Evolutionary conservation across 35 echinoderm and acorn worm species (phyloP).

Genomic region (Ophioderma brevispina): DNA sequence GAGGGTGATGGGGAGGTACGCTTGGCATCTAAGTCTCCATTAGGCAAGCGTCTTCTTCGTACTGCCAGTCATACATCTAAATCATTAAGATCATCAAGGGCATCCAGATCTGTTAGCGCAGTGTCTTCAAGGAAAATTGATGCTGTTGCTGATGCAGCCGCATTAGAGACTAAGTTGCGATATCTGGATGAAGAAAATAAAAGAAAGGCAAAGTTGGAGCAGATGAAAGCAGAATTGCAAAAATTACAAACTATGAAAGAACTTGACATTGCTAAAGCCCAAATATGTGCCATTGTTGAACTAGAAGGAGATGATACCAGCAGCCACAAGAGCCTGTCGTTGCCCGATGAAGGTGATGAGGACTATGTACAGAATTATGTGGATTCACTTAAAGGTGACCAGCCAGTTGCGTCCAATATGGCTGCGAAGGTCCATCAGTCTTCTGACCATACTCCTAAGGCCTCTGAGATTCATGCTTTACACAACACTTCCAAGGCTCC

Average conservation of each 20-base stretch:
- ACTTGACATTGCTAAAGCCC: slow-evolving; percentile 19
- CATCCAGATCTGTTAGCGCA: background rate
- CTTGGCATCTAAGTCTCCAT: too few relatives aligned
- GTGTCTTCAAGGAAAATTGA: background rate
- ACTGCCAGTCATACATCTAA: background rate
- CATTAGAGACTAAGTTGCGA: slow-evolving; percentile 26
- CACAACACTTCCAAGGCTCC: too few relatives aligned
- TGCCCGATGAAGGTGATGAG: background rate
- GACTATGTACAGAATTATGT: background rate
- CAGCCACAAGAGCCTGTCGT: background rate
- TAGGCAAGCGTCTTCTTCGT: too few relatives aligned
- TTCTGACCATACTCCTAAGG: background rate
- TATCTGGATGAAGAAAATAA: slow-evolving; percentile 19
- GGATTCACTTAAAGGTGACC: background rate
- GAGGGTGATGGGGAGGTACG: too few relatives aligned
- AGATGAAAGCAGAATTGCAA: slow-evolving; percentile 15
- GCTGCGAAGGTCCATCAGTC: background rate
- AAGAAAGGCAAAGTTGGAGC: slow-evolving; percentile 25
- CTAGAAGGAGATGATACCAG: background rate
- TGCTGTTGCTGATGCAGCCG: slow-evolving; percentile 12
- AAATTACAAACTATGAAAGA: slow-evolving; percentile 20
- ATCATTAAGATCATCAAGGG: background rate
- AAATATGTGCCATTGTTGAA: background rate
- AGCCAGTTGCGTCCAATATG: background rate
- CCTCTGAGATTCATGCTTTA: background rate